Evolutionary conservation across 2,888 invertebrate species (phyloP).

Genomic region (Pachliopta kotzebuea): DNA sequence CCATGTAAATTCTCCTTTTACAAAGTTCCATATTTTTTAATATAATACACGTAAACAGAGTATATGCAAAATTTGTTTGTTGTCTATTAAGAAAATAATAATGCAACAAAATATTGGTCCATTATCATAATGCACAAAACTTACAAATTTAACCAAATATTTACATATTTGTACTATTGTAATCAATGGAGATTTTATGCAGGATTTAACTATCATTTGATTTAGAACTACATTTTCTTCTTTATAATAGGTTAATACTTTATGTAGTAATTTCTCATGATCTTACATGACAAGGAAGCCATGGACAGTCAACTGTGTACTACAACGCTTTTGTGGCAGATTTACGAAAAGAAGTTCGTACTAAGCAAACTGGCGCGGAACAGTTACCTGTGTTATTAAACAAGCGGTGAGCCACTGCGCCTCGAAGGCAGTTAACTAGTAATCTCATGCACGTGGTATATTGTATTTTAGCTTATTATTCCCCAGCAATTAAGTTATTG

Average conservation of each 20-base stretch:
- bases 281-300: too few relatives aligned
- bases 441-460: not conserved
- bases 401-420: too few relatives aligned
- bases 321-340: too few relatives aligned
- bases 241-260: too few relatives aligned
- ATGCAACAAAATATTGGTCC: not conserved
- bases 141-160: not conserved
- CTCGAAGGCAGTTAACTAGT: not conserved
- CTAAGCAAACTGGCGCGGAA: too few relatives aligned
- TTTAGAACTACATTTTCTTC: too few relatives aligned
- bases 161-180: not conserved
- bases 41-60: not conserved
- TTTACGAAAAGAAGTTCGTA: too few relatives aligned
- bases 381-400: too few relatives aligned
- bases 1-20: not conserved
- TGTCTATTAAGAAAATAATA: not conserved
- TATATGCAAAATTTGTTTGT: not conserved
- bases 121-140: not conserved
- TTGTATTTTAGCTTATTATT: not conserved
- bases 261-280: too few relatives aligned
- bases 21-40: not conserved
- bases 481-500: not conserved
- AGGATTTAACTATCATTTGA: too few relatives aligned
- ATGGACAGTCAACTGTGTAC: too few relatives aligned
- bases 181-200: not conserved